A percentile compares a stretch with the other conserved stretches of the same genome.
phyloP scores from a whole-genome alignment of 2,888 invertebrate species.

The Girardia tigrina region DNA sequence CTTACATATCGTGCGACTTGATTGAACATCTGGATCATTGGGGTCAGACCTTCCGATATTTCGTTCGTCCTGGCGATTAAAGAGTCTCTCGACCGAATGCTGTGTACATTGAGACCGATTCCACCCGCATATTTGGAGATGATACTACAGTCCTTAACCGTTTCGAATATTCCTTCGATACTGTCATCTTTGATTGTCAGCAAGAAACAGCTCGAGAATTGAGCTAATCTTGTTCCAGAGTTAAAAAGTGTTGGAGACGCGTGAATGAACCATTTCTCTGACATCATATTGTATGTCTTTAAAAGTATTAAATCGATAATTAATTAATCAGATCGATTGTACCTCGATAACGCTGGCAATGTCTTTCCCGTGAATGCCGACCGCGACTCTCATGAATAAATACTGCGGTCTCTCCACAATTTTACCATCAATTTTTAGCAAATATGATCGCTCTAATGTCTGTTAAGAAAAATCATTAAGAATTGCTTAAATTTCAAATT shows the following conservation, averaged over 20 bases:
- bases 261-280: slow-evolving; percentile 87
- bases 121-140: slow-evolving; percentile 95
- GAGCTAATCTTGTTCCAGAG: slow-evolving; percentile 71
- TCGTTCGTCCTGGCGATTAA: slow-evolving; percentile 77
- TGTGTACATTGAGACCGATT: slow-evolving; percentile 86
- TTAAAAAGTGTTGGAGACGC: slow-evolving; percentile 92
- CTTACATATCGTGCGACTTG: slow-evolving; percentile 89
- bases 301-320: slow-evolving; percentile 36
- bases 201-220: slow-evolving; percentile 65
- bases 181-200: slow-evolving; percentile 81
- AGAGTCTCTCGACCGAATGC: slow-evolving; percentile 77
- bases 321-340: not conserved
- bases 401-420: slow-evolving; percentile 92
- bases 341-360: slow-evolving; percentile 73
- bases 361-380: slow-evolving; percentile 86
- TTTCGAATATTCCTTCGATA: slow-evolving; percentile 83
- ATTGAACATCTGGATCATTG: slow-evolving; percentile 81
- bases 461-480: too few relatives aligned
- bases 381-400: slow-evolving; percentile 89
- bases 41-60: slow-evolving; percentile 80
- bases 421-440: slow-evolving; percentile 75
- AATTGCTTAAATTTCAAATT: too few relatives aligned
- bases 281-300: slow-evolving; percentile 76
- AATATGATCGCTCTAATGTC: slow-evolving; percentile 83
- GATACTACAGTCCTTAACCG: slow-evolving; percentile 75